A percentile compares a stretch with the other conserved stretches of the same genome.
phyloP scores from a whole-genome alignment of 2,888 invertebrate species.

The Heterodera filipjevi region DNA sequence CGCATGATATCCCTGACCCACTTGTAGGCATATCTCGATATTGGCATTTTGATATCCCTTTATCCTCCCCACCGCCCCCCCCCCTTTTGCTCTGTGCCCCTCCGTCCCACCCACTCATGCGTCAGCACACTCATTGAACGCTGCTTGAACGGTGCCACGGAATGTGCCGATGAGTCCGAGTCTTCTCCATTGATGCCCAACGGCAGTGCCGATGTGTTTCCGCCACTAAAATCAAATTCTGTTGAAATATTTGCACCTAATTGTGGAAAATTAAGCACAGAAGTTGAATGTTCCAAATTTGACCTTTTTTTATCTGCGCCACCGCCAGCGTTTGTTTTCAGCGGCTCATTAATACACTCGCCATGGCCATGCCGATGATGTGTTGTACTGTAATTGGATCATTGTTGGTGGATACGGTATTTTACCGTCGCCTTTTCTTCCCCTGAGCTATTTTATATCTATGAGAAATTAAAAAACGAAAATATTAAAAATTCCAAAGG shows the following conservation, averaged over 20 bases:
- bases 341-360: not conserved
- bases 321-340: slow-evolving; percentile 12
- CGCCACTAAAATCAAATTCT: slow-evolving; percentile 69
- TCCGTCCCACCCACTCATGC: slow-evolving; percentile 44
- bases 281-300: no score
- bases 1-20: no score
- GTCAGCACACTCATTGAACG: slow-evolving; percentile 38
- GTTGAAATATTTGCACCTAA: not conserved
- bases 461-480: no score
- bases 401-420: no score
- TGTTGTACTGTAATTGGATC: not conserved
- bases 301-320: slow-evolving; percentile 20
- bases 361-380: slow-evolving; percentile 3
- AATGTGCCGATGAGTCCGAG: slow-evolving; percentile 23
- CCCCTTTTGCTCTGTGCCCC: not conserved
- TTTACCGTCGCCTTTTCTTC: no score
- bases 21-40: not conserved
- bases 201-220: slow-evolving; percentile 95
- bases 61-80: no score
- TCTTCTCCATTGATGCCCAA: slow-evolving; percentile 67
- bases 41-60: no score
- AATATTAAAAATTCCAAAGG: no score
- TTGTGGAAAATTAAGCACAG: no score
- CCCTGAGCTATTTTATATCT: no score
- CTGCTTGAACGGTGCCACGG: slow-evolving; percentile 13